A percentile compares a stretch with the other conserved stretches of the same genome.
Evolutionary conservation across 1,140 invertebrate species (phyloP).

Genomic region (Drosophila biarmipes): DNA sequence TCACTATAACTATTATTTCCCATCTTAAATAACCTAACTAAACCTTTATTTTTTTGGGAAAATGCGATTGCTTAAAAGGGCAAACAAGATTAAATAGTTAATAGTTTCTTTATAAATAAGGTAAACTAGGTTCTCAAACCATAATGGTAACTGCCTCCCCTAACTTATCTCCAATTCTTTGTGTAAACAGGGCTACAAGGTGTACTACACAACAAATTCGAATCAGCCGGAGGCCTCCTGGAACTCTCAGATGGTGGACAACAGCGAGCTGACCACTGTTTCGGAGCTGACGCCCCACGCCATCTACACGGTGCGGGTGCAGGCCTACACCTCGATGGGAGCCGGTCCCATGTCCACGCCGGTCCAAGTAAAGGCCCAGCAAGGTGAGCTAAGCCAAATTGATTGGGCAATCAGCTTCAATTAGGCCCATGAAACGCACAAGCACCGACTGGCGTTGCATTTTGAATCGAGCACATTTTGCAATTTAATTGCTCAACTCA

Average conservation of each 20-base stretch:
- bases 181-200: slow-evolving; percentile 95
- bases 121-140: too few species aligned
- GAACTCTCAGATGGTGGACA: slow-evolving; percentile 96
- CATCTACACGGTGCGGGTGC: slow-evolving; percentile 96
- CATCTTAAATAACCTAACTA: too few species aligned
- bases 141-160: too few species aligned
- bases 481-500: slow-evolving; percentile 67
- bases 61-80: too few species aligned
- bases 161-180: neutral
- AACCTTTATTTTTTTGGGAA: too few species aligned
- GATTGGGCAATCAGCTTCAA: slow-evolving; percentile 70
- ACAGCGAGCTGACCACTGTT: slow-evolving; percentile 96
- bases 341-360: slow-evolving; percentile 95
- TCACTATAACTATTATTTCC: too few species aligned
- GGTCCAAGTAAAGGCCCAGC: slow-evolving; percentile 97
- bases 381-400: slow-evolving; percentile 89
- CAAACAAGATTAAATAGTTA: too few species aligned
- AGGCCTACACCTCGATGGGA: slow-evolving; percentile 95
- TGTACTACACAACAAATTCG: slow-evolving; percentile 97
- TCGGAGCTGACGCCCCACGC: slow-evolving; percentile 94
- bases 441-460: slow-evolving; percentile 28
- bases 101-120: too few species aligned
- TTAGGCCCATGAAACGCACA: slow-evolving; percentile 49
- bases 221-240: slow-evolving; percentile 94
- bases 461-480: slow-evolving; percentile 36